Percentiles rank a stretch among this genome's conserved stretches.
phyloP scores from a whole-genome alignment of 1,140 invertebrate species.

The Brachionus plicatilis region DNA sequence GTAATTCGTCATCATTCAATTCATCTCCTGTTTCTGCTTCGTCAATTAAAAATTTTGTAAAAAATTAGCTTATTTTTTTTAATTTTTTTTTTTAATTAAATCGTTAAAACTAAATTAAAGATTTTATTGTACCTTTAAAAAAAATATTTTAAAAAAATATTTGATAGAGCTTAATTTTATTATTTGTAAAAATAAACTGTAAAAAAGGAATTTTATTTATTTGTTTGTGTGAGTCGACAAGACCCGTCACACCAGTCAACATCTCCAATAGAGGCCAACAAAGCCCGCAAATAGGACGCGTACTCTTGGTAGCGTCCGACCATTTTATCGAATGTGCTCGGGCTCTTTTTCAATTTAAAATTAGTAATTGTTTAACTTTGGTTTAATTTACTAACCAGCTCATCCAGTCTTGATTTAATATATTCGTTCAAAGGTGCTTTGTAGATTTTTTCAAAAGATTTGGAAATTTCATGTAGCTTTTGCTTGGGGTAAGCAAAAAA shows the following conservation, averaged over 20 bases:
- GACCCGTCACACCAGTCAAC: conserved; percentile 6
- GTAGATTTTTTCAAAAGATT: conserved; percentile 16
- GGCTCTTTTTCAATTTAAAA: neutral
- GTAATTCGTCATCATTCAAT: conserved; percentile 14
- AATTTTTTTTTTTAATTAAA: neutral
- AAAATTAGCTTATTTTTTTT: conserved; percentile 1
- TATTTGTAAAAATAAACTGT: conserved; percentile 3
- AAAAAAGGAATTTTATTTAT: neutral
- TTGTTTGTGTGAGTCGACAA: neutral
- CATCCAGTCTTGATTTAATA: conserved; percentile 22
- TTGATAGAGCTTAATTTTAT: neutral
- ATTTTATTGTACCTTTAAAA: too few relatives aligned
- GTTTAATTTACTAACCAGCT: neutral
- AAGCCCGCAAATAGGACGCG: neutral
- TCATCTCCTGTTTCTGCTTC: neutral
- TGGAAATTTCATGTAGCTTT: neutral
- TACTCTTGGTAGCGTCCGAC: conserved; percentile 5
- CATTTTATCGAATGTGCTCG: neutral
- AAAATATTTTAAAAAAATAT: neutral
- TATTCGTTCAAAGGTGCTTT: conserved; percentile 5
- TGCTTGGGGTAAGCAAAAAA: conserved; percentile 35
- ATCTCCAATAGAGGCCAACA: conserved; percentile 26
- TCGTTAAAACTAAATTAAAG: neutral
- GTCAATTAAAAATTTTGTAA: neutral
- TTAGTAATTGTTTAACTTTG: neutral